Conservation (phyloP, 2,113 vertebrate species). For the Python bivittatus region DNA sequence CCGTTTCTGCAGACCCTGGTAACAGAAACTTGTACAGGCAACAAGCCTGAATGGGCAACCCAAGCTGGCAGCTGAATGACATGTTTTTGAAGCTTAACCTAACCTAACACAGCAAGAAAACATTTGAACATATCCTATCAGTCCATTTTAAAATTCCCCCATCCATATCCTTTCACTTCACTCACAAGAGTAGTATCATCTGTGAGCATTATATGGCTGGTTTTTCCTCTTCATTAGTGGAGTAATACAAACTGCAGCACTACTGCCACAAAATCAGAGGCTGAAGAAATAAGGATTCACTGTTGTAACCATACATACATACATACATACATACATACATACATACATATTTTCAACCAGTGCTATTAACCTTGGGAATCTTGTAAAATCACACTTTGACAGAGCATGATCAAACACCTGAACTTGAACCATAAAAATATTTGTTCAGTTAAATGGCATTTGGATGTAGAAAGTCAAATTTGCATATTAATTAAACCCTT, state of each 20-base stretch:
- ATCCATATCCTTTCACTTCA: not conserved
- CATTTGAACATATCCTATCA: not conserved
- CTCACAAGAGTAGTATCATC: not conserved
- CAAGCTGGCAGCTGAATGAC: not conserved
- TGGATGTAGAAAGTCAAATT: conserved; percentile 75
- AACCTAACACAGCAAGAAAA: not conserved
- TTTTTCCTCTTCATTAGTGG: not conserved
- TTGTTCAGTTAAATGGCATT: conserved; percentile 81
- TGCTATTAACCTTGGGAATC: conserved; percentile 68
- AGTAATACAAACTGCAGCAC: not conserved
- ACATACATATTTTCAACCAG: conserved; percentile 70
- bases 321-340: too few relatives aligned
- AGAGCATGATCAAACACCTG: conserved; percentile 76
- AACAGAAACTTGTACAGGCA: too few relatives aligned
- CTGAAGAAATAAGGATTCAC: too few relatives aligned
- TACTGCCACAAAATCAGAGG: not conserved
- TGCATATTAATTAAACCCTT: conserved; percentile 83
- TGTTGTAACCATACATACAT: too few relatives aligned
- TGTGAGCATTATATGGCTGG: not conserved
- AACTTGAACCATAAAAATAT: conserved; percentile 69
- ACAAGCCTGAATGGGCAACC: too few relatives aligned
- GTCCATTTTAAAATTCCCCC: not conserved
- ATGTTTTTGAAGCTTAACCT: not conserved
- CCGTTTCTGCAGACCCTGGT: too few relatives aligned
- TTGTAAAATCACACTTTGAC: conserved; percentile 78